phyloP scores from a whole-genome alignment of 2,797 vertebrate genomes.

The Picus viridis region DNA sequence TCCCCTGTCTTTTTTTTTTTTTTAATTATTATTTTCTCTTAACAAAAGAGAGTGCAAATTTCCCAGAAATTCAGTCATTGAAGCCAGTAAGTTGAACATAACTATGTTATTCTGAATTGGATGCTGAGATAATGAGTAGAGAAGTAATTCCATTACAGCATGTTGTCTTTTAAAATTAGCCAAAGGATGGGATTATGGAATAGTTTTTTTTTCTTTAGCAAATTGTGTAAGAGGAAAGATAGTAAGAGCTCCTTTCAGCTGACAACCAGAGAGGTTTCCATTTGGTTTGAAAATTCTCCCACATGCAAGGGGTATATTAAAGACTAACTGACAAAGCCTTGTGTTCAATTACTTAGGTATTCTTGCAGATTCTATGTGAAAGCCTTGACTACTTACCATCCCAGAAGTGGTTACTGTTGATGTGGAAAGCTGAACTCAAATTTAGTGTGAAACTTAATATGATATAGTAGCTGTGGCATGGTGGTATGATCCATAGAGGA shows the following conservation, averaged over 20 bases:
- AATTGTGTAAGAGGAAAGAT: not conserved
- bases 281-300: not conserved
- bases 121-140: not conserved
- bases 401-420: not conserved
- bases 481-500: not conserved
- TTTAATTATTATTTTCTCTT: not conserved
- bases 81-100: not conserved
- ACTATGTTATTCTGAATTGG: not conserved
- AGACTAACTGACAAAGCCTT: not conserved
- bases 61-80: not conserved
- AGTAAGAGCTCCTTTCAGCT: not conserved
- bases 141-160: not conserved
- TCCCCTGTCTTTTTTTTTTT: rapidly evolving
- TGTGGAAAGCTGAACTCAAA: not conserved
- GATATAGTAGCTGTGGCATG: not conserved
- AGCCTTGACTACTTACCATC: not conserved
- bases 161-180: not conserved
- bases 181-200: not conserved
- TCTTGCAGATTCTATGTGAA: not conserved
- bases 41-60: not conserved
- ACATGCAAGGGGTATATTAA: not conserved
- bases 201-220: not conserved
- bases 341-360: not conserved
- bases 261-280: not conserved
- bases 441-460: not conserved